A percentile compares a stretch with the other conserved stretches of the same genome.
Conservation (phyloP, 2,888 invertebrate species). For the Ecdyonurus torrentis region DNA sequence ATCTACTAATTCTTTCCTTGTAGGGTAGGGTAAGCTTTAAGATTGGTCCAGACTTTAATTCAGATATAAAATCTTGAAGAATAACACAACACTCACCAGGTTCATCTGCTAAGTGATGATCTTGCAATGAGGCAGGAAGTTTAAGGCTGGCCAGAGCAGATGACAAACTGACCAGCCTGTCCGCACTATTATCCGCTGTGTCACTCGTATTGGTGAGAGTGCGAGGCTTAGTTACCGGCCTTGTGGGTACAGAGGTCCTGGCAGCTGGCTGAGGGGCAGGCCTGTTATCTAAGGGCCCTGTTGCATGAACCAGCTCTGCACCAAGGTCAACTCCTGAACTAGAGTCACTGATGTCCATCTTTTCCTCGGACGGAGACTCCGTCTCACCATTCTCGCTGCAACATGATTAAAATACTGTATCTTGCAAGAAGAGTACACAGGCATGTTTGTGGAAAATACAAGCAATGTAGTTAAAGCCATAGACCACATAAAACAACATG, state of each 20-base stretch:
- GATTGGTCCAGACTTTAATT: no score
- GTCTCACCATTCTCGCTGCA: background rate
- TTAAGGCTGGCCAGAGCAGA: background rate
- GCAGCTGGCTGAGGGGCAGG: background rate
- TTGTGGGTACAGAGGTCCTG: background rate
- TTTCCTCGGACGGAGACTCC: background rate
- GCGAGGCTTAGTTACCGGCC: background rate
- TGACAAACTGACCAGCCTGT: background rate
- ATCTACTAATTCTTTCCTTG: no score
- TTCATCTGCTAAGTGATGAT: background rate
- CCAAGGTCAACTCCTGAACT: background rate
- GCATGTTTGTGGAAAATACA: no score
- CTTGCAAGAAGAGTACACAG: no score
- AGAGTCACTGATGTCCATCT: constrained; percentile 2
- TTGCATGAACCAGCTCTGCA: background rate
- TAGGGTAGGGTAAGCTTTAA: no score
- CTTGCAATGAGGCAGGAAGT: background rate
- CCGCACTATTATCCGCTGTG: background rate
- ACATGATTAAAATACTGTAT: no score
- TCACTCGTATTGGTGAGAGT: background rate
- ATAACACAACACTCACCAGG: no score
- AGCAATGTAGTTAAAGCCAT: no score
- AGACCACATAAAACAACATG: no score
- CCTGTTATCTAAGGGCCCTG: background rate
- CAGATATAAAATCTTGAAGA: no score